Evolutionary conservation across 2,888 invertebrate genomes (phyloP).

Genomic region (Stramonita haemastoma): DNA sequence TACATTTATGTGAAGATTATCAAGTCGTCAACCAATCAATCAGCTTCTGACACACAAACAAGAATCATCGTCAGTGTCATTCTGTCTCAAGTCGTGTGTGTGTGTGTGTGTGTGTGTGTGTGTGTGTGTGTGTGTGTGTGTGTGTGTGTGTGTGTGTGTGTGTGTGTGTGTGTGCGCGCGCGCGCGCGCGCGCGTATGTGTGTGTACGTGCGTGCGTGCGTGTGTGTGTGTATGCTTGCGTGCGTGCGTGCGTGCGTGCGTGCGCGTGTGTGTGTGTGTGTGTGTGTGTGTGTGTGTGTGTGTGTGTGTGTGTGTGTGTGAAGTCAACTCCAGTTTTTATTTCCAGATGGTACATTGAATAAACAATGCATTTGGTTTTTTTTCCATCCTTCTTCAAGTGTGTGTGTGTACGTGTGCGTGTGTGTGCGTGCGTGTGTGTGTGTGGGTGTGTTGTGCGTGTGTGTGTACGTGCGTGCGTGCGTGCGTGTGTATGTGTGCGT

Average conservation of each 20-base stretch:
- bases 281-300: not conserved
- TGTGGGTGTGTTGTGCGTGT: too few relatives aligned
- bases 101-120: slow-evolving; percentile 20
- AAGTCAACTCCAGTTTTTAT: not conserved
- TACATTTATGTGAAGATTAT: too few relatives aligned
- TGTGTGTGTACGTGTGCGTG: too few relatives aligned
- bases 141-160: not conserved
- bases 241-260: not conserved
- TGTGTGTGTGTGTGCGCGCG: not conserved
- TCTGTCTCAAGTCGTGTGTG: too few relatives aligned
- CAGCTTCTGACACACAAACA: too few relatives aligned
- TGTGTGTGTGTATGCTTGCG: not conserved
- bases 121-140: slow-evolving; percentile 9
- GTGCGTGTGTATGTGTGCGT: too few relatives aligned
- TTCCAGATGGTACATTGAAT: not conserved
- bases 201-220: slow-evolving; percentile 2
- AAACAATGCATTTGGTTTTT: not conserved
- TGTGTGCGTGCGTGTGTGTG: too few relatives aligned
- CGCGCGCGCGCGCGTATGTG: not conserved
- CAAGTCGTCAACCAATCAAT: too few relatives aligned
- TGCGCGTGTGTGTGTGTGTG: slow-evolving; percentile 20
- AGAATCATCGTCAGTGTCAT: too few relatives aligned
- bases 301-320: not conserved
- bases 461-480: too few relatives aligned
- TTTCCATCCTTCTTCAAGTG: not conserved